Evolutionary conservation across 2,888 invertebrate genomes (phyloP), one percentile per base, ranked within the genome.

Genomic region (Loripinus fragilis): DNA sequence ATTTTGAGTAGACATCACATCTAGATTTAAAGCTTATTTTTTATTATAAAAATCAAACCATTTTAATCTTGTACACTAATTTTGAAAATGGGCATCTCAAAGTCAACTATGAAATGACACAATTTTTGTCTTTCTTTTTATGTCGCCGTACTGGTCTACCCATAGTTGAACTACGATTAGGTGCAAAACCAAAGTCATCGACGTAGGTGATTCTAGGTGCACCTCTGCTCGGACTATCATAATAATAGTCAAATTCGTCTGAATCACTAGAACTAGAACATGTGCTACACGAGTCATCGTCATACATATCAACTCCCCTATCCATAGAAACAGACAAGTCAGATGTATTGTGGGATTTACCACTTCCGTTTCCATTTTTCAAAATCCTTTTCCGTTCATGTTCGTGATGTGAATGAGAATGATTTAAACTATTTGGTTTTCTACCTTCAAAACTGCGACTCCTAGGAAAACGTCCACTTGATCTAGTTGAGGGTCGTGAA

Each of bases 191-290:
- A 84, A 88, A 98, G 93, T 97, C 98, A 87, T 98, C 98, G 85
- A 98, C 98, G 94, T 98, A 98, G 15, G 97, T 97, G 89, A 98
- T 97, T 86, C 98, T 94, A 20, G 97, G 97, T 52, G 97, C 97
- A 17, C 76, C 81, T 77, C 97, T 95, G 86, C 97, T 94, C 52
- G 97, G 96, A 3, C 97, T 97, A 88, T 97, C 94, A 75, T 94
- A 92, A 85, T 97, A 97, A 81, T 97, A 96, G 93, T 97, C 97
- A 85, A 97, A 97, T 69, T 93, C 92, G 71, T 97, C 97, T 23
- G 97, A 97, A 35, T 97, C 97, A 87, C 95, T 95, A 55, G 92
- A 92, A 78, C 92, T 92, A 35, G 95, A 94, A 85, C 98, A 98
- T 20, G 98, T 98, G 52, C 98, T 98, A 93, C 98, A 98, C 91